Conservation (phyloP, 2,797 vertebrate genomes). For the Eospalax fontanierii region DNA sequence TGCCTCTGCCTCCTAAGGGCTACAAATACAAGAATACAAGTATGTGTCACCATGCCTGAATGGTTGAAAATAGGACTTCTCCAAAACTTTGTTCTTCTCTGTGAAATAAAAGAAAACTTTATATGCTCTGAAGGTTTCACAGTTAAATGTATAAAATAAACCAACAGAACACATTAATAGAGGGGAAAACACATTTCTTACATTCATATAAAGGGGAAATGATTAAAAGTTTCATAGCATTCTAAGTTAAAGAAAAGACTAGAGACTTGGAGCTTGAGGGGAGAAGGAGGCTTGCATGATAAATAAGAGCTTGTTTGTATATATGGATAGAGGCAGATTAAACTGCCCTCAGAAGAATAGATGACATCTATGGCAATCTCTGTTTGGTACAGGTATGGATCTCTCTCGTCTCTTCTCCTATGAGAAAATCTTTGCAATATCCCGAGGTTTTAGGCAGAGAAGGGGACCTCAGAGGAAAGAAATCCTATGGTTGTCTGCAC, state of each 20-base stretch:
- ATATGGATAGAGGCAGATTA: not conserved
- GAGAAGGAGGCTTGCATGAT: not conserved
- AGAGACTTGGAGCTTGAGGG: not conserved
- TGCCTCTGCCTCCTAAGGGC: not conserved
- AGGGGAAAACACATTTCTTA: not conserved
- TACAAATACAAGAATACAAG: not conserved
- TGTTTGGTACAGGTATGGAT: not conserved
- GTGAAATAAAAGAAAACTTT: not conserved
- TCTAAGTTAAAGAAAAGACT: not conserved
- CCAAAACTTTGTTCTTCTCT: slow-evolving; percentile 33
- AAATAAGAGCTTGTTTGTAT: not conserved
- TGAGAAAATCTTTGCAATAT: not conserved
- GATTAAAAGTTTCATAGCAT: not conserved
- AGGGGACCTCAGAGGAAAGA: not conserved
- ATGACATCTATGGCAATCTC: not conserved
- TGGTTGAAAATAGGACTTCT: not conserved
- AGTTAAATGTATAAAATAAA: not conserved
- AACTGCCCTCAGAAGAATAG: not conserved
- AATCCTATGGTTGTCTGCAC: not conserved
- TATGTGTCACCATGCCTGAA: no score
- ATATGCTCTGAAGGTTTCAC: not conserved
- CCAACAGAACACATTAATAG: not conserved
- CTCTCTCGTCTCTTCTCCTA: not conserved
- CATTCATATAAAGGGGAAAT: not conserved
- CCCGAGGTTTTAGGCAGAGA: not conserved